Evolutionary conservation across 1,140 invertebrate species (phyloP), one percentile per base, ranked within the genome.

Genomic region (Drosophila gunungcola): DNA sequence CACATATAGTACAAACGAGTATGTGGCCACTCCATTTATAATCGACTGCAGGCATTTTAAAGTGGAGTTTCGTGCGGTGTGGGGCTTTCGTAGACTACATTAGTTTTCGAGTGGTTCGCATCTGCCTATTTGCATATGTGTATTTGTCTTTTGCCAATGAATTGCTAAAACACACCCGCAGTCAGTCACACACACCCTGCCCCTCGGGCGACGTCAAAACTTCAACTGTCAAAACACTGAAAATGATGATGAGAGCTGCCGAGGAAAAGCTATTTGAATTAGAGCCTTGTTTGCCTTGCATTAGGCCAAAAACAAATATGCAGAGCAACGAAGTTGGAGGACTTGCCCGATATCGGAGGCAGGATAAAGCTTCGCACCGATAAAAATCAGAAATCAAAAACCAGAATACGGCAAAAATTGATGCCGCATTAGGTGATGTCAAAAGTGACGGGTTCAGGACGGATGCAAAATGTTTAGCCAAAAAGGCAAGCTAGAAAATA

Each of bases 61-160:
- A 64, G 53, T 56, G 51, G 25, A 45, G 60, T 62, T 41, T n/a
- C 25, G 43, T 21, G 41, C 45, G 58, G 68, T 16, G 61, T 41
- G 69, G 49, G 58, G 43, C 27, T 55, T 49, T 46, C 76, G 75
- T 70, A 88, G 79, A 88, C 62, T 79, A 88, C 83, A 88, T 88
- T 79, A 88, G 83, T 86, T 86, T 86, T 73, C 52, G 83, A 86
- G 83, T 82, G 79, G 72, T 70, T 70, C 70, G 64, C 64, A 45
- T 53, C 70, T 53, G 70, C 75, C 75, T 86, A 86, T 86, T 86
- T 86, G 83, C 83, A 86, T 88, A 80, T 83, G 72, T 89, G 70
- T 88, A 88, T 88, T 88, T 88, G 83, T 79, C 83, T 88, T 88
- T 88, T 88, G 70, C 83, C 82, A 86, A 86, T 86, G 82, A 86